phyloP scores from a whole-genome alignment of 2,797 vertebrate genomes.

The Atherinosoma microstoma region DNA sequence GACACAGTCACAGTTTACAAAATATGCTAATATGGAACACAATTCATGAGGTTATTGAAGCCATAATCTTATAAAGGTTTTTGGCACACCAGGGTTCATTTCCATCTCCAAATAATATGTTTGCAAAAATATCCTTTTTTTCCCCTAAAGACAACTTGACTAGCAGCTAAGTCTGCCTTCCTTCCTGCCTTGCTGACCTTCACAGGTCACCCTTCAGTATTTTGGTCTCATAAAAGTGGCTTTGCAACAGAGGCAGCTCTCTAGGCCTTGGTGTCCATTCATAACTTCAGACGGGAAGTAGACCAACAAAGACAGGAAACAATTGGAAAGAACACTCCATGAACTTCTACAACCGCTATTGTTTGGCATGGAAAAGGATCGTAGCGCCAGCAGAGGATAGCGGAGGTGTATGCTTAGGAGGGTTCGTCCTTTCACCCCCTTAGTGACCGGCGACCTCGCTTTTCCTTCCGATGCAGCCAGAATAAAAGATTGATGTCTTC shows the following conservation, averaged over 20 bases:
- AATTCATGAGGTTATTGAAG: conserved; percentile 11
- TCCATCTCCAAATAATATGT: conserved; percentile 58
- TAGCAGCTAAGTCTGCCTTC: conserved; percentile 45
- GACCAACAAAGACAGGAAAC: conserved; percentile 82
- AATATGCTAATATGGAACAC: conserved; percentile 3
- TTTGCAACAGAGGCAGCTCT: conserved; percentile 23
- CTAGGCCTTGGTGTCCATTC: conserved; percentile 64
- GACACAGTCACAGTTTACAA: background rate
- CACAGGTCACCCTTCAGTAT: conserved; percentile 54
- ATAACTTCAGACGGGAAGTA: conserved; percentile 73
- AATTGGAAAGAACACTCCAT: conserved; percentile 70
- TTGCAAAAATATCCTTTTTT: conserved; percentile 44
- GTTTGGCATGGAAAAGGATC: conserved; percentile 63
- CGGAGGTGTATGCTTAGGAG: conserved; percentile 43
- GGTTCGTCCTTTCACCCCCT: conserved; percentile 13
- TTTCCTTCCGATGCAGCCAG: conserved; percentile 64
- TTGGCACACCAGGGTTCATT: conserved; percentile 29
- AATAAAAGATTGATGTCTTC: conserved; percentile 68
- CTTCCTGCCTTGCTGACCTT: conserved; percentile 64
- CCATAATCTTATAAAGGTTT: conserved; percentile 12
- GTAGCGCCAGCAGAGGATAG: conserved; percentile 54
- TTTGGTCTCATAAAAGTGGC: conserved; percentile 72
- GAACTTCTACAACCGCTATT: conserved; percentile 70
- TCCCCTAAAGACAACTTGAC: conserved; percentile 49
- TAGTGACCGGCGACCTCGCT: conserved; percentile 47